Conservation (phyloP, 1,140 invertebrate genomes). For the Pollicipes pollicipes region DNA sequence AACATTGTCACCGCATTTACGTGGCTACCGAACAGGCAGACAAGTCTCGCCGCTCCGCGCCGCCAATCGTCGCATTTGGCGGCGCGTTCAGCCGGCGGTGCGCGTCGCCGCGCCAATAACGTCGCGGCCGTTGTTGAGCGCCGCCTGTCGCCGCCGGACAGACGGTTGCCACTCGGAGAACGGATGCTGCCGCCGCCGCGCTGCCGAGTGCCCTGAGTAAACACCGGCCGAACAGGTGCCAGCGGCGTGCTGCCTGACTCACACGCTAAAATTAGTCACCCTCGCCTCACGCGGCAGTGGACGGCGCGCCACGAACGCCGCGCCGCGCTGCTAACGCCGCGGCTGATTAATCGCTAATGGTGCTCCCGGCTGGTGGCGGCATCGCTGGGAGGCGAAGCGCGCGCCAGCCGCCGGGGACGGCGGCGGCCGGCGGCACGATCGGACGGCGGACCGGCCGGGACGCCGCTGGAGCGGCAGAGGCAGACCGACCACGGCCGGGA, state of each 20-base stretch:
- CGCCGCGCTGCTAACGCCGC: too few species aligned
- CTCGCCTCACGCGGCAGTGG: neutral
- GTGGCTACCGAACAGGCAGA: too few species aligned
- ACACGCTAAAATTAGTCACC: neutral
- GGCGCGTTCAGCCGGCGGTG: too few species aligned
- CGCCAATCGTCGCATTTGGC: too few species aligned
- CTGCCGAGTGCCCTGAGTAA: neutral
- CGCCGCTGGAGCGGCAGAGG: neutral
- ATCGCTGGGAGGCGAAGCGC: too few species aligned
- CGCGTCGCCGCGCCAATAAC: neutral
- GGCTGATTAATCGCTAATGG: neutral
- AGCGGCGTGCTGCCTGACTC: neutral
- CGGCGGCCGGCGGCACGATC: neutral
- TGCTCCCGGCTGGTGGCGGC: too few species aligned
- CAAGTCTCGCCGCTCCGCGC: too few species aligned
- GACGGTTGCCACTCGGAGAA: too few species aligned
- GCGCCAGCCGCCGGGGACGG: too few species aligned
- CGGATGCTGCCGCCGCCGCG: too few species aligned
- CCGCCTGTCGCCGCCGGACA: neutral
- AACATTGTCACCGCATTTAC: too few species aligned
- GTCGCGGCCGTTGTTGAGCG: neutral
- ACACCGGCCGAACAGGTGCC: neutral
- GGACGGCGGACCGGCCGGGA: too few species aligned
- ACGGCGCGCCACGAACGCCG: neutral
- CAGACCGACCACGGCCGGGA: neutral